Conservation (phyloP, 1,140 invertebrate genomes). For the Neodiprion lecontei region DNA sequence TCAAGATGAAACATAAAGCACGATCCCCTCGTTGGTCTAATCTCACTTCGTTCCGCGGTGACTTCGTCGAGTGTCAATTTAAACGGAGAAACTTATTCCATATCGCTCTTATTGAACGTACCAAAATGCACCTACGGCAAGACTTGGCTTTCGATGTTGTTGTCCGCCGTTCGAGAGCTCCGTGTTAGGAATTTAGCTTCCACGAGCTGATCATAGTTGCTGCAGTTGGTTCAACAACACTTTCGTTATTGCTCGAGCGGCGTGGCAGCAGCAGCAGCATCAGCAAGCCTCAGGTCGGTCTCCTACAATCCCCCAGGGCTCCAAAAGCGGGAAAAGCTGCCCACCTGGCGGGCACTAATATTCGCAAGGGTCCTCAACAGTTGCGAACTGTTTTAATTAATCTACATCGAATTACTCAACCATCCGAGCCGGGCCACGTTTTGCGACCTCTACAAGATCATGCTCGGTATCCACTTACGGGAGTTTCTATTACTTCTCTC, state of each 20-base stretch:
- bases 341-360: conserved; percentile 11
- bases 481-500: conserved; percentile 1
- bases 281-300: background rate
- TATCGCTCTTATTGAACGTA: background rate
- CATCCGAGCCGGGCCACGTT: conserved; percentile 1
- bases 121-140: background rate
- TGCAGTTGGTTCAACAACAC: conserved; percentile 18
- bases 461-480: background rate
- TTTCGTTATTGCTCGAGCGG: conserved; percentile 15
- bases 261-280: no score
- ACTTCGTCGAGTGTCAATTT: background rate
- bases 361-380: conserved; percentile 13
- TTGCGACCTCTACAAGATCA: background rate
- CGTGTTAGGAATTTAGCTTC: background rate
- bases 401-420: conserved; percentile 41
- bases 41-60: background rate
- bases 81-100: no score
- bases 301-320: background rate
- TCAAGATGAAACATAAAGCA: background rate
- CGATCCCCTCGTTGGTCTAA: conserved; percentile 6
- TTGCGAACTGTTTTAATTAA: conserved; percentile 46
- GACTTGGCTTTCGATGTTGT: background rate
- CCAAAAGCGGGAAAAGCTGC: background rate
- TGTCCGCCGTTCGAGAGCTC: background rate
- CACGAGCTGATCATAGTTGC: conserved; percentile 6